Evolutionary conservation across 2,888 invertebrate genomes (phyloP).

Genomic region (Dicranocentrus wangi): DNA sequence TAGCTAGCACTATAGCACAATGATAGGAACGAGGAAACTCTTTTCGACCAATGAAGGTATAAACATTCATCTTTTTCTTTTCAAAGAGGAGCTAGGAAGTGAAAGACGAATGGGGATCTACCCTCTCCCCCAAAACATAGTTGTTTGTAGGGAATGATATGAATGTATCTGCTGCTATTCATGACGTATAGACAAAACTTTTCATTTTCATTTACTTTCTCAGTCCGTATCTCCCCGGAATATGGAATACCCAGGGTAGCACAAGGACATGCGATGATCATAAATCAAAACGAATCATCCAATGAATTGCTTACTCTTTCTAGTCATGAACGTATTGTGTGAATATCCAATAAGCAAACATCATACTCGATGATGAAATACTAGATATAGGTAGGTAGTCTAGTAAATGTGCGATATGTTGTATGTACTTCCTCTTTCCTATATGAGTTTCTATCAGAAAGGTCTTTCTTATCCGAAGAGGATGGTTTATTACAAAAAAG

Average conservation of each 20-base stretch:
- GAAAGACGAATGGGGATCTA: not conserved
- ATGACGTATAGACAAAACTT: not conserved
- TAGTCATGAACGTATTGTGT: not conserved
- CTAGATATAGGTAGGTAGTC: too few relatives aligned
- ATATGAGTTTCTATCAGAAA: too few relatives aligned
- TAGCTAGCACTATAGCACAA: too few relatives aligned
- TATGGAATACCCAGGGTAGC: conserved; percentile 8
- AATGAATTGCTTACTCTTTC: conserved; percentile 37
- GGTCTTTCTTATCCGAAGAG: not conserved
- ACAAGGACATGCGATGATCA: conserved; percentile 41
- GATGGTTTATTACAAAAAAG: conserved; percentile 26
- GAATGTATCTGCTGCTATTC: not conserved
- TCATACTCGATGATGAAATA: too few relatives aligned
- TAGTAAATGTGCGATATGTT: too few relatives aligned
- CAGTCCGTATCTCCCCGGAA: not conserved
- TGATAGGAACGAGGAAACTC: too few relatives aligned
- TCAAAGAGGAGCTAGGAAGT: not conserved
- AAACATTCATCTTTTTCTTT: not conserved
- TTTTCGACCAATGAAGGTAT: too few relatives aligned
- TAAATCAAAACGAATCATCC: conserved; percentile 56
- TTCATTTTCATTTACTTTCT: conserved; percentile 17
- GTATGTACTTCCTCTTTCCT: too few relatives aligned
- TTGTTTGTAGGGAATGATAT: too few relatives aligned
- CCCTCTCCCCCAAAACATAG: too few relatives aligned
- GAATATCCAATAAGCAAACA: too few relatives aligned